Conservation (phyloP, 2,113 vertebrate genomes). For the Gulo gulo region DNA sequence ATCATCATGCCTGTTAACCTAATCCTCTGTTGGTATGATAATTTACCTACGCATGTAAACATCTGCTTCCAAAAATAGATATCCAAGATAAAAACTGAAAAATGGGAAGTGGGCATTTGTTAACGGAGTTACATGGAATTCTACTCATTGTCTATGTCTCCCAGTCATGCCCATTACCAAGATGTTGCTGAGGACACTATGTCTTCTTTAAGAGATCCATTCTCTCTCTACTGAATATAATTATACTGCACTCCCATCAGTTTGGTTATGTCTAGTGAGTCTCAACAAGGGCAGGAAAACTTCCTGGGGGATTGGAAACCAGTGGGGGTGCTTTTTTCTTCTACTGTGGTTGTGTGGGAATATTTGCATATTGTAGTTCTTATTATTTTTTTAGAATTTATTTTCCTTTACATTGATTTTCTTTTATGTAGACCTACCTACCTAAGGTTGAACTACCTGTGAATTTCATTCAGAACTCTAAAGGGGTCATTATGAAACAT, state of each 20-base stretch:
- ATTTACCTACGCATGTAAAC: not conserved
- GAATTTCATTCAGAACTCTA: not conserved
- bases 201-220: not conserved
- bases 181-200: not conserved
- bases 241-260: rapidly evolving
- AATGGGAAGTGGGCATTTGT: not conserved
- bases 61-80: not conserved
- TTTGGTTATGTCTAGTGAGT: not conserved
- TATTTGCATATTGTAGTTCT: not conserved
- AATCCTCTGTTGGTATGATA: not conserved
- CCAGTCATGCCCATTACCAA: not conserved
- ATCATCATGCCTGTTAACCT: not conserved
- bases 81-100: not conserved
- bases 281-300: not conserved
- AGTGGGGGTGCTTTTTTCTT: not conserved
- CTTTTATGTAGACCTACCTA: not conserved
- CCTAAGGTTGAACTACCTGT: not conserved
- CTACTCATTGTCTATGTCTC: not conserved
- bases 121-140: not conserved
- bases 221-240: not conserved
- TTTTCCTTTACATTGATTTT: not conserved
- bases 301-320: not conserved
- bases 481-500: not conserved
- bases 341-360: not conserved
- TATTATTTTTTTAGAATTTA: not conserved